Conservation (phyloP, 2,888 invertebrate genomes). For the Tenthredo scrophulariae region DNA sequence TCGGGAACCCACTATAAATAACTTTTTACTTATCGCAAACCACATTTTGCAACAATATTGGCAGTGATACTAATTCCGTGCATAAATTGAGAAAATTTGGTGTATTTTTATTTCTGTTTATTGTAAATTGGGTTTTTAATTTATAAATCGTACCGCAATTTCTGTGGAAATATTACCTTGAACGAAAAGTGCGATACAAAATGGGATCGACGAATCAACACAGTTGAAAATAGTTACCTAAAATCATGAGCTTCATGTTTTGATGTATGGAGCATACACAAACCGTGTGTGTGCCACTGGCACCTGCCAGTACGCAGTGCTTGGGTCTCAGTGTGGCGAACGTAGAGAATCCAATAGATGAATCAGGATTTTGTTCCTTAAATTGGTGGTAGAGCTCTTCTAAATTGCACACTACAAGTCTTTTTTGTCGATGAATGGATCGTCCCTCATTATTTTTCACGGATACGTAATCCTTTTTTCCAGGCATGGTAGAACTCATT, state of each 20-base stretch:
- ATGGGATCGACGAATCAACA: neutral
- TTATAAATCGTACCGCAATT: no score
- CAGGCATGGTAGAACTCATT: neutral
- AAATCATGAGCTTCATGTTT: conserved; percentile 63
- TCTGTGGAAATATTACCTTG: neutral
- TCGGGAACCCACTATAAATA: no score
- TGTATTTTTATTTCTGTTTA: conserved; percentile 30
- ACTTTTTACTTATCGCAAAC: no score
- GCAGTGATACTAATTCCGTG: conserved; percentile 17
- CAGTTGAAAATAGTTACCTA: no score
- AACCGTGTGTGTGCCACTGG: conserved; percentile 53
- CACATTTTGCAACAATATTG: no score
- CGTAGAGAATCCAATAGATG: conserved; percentile 35
- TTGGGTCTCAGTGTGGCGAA: conserved; percentile 45
- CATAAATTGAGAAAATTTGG: no score
- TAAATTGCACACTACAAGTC: conserved; percentile 16
- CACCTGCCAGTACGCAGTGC: conserved; percentile 57
- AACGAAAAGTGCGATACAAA: conserved; percentile 16
- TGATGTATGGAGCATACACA: conserved; percentile 61
- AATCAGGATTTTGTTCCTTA: conserved; percentile 9
- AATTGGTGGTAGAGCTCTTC: neutral
- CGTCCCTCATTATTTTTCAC: conserved; percentile 27
- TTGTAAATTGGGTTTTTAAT: neutral
- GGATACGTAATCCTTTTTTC: conserved; percentile 12
- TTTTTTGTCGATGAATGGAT: conserved; percentile 4